These are phyloP conservation scores for Petrocephalus sullivani DNA, from an alignment of 2,797 vertebrate genomes.

Conservation along the genomic window DNA sequence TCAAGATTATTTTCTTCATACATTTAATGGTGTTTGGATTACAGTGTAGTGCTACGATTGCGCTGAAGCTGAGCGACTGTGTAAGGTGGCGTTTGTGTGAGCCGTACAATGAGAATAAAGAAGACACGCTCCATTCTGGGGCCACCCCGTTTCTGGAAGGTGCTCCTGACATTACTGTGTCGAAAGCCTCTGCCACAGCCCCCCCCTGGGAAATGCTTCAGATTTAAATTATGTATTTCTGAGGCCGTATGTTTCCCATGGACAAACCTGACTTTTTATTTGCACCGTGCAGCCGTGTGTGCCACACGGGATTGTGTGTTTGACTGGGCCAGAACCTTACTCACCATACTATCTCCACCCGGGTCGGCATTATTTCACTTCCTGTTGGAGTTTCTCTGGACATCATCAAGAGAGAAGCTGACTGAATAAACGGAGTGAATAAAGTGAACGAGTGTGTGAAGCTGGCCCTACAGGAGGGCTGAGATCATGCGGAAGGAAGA, in stretches of 20 bases:
- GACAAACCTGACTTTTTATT: not conserved
- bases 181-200: not conserved
- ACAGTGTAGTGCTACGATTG: not conserved
- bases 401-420: not conserved
- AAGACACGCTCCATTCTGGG: not conserved
- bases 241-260: not conserved
- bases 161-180: not conserved
- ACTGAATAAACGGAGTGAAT: not conserved
- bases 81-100: not conserved
- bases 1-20: not conserved
- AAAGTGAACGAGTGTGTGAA: not conserved
- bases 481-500: conserved; percentile 59
- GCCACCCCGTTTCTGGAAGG: not conserved
- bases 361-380: not conserved
- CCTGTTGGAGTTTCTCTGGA: not conserved
- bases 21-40: not conserved
- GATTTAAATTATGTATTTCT: conserved; percentile 4
- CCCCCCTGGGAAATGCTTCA: not conserved
- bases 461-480: conserved; percentile 34
- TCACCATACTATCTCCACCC: not conserved
- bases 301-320: not conserved
- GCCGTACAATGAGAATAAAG: not conserved
- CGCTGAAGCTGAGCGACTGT: not conserved
- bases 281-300: not conserved
- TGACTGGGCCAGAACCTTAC: not conserved